Percentiles rank a stretch among this genome's conserved stretches.
Evolutionary conservation across 2,797 vertebrate genomes (phyloP).

Genomic region (Pipistrellus pipistrellus): DNA sequence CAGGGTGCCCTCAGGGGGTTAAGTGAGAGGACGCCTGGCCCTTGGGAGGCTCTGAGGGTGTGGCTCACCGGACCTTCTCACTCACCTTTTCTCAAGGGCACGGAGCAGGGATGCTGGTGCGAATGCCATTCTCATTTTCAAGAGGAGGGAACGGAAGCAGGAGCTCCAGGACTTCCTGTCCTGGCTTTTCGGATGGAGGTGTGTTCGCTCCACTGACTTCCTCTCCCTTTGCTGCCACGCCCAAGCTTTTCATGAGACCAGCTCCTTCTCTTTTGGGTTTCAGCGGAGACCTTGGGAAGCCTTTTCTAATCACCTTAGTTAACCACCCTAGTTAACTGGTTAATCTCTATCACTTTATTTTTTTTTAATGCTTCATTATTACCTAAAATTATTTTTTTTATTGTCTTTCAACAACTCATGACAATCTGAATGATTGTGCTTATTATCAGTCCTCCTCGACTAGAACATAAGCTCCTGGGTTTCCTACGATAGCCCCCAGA

Average conservation of each 20-base stretch:
- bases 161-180: not conserved
- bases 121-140: not conserved
- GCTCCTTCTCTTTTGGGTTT: not conserved
- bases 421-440: not conserved
- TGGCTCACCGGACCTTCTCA: not conserved
- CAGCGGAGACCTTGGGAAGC: not conserved
- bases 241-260: not conserved
- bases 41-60: not conserved
- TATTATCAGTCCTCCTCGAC: not conserved
- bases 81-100: not conserved
- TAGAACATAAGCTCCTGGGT: not conserved
- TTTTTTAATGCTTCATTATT: constrained; percentile 3
- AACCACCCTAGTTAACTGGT: not conserved
- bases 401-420: not conserved
- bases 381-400: not conserved
- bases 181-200: fast-evolving
- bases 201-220: not conserved
- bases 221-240: not conserved
- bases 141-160: not conserved
- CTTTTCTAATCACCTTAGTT: not conserved
- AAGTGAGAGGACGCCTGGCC: not conserved
- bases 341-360: not conserved
- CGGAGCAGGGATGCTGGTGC: not conserved
- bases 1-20: not conserved
- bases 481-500: not conserved